Evolutionary conservation across 2,888 invertebrate genomes (phyloP).

Genomic region (Aleiodes leptofemur): DNA sequence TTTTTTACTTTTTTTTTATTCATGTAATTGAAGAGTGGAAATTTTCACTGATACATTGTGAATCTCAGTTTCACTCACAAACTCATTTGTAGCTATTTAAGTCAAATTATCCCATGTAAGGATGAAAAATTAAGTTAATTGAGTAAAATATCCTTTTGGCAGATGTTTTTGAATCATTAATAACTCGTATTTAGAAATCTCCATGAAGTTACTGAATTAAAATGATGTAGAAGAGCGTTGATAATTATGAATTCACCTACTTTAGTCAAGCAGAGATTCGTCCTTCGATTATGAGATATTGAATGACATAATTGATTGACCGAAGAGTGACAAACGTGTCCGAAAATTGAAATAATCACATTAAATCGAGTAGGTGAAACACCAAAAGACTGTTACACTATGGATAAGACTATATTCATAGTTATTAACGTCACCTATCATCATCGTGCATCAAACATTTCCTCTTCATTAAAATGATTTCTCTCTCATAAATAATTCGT

Average conservation of each 20-base stretch:
- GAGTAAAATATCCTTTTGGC: no score
- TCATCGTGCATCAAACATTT: slow-evolving; percentile 24
- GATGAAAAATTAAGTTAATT: no score
- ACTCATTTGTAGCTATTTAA: not conserved
- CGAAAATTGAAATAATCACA: slow-evolving; percentile 11
- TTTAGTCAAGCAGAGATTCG: no score
- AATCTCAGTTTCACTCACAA: not conserved
- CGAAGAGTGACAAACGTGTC: slow-evolving; percentile 11
- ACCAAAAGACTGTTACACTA: slow-evolving; percentile 4
- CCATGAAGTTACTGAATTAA: not conserved
- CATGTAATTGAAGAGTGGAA: no score
- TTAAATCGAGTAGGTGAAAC: not conserved
- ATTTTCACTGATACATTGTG: no score
- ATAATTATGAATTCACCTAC: no score
- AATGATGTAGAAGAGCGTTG: no score
- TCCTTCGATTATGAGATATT: not conserved
- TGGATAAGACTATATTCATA: slow-evolving; percentile 31
- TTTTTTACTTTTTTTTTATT: not conserved
- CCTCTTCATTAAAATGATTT: slow-evolving; percentile 34
- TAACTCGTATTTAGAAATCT: no score
- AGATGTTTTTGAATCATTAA: no score
- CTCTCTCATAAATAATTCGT: slow-evolving; percentile 27
- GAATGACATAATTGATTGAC: slow-evolving; percentile 17
- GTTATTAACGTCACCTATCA: slow-evolving; percentile 38
- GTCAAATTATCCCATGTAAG: no score